Evolutionary conservation across 2,113 vertebrate genomes (phyloP).

Genomic region (Pygoscelis adeliae): DNA sequence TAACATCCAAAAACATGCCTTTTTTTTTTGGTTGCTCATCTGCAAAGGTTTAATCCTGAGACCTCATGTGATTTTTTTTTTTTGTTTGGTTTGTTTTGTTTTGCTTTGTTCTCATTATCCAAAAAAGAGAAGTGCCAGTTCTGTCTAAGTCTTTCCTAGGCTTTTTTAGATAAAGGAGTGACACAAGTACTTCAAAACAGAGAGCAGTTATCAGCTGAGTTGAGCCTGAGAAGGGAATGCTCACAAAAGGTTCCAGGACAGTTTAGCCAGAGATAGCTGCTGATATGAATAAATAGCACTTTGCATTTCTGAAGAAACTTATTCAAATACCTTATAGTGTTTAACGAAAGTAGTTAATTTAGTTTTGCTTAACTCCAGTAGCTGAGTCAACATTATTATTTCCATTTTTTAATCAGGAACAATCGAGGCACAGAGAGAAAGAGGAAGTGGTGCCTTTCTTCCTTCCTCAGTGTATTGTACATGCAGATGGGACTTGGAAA

Average conservation of each 20-base stretch:
- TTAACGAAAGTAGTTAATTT: slow-evolving; percentile 3
- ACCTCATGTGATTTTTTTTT: background rate
- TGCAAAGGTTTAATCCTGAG: background rate
- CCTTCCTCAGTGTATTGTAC: slow-evolving; percentile 12
- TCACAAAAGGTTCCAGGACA: slow-evolving; percentile 25
- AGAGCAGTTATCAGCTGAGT: background rate
- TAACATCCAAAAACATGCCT: background rate
- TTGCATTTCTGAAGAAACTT: slow-evolving; percentile 42
- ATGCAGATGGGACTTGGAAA: slow-evolving; percentile 3
- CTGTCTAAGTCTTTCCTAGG: background rate
- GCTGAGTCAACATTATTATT: slow-evolving; percentile 25
- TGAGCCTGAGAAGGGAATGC: background rate
- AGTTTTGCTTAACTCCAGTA: background rate
- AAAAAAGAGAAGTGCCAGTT: background rate
- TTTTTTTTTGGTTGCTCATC: background rate
- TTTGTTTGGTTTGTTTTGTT: background rate
- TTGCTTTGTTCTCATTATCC: background rate
- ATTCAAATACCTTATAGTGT: background rate
- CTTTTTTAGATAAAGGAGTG: background rate
- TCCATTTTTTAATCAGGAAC: slow-evolving; percentile 23
- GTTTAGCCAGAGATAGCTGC: slow-evolving; percentile 16
- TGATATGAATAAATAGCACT: background rate
- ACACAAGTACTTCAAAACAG: slow-evolving; percentile 19
- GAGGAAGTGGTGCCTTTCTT: slow-evolving; percentile 16
- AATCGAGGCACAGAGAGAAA: slow-evolving; percentile 5